phyloP scores from a whole-genome alignment of 2,113 vertebrate species.

The Phylloscopus trochilus region DNA sequence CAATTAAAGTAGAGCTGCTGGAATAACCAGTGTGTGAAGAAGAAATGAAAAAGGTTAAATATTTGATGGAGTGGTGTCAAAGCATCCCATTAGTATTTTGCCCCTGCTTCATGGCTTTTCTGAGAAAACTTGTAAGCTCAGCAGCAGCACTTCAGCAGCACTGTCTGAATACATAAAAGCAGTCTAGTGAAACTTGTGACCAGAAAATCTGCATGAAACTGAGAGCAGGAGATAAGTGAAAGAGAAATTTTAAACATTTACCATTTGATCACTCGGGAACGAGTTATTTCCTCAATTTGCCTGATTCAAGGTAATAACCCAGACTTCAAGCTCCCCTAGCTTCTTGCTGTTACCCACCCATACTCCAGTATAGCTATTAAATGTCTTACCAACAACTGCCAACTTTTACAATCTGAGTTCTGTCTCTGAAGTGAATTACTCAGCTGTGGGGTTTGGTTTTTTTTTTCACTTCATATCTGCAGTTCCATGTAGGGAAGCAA shows the following conservation, averaged over 20 bases:
- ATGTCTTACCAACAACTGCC: not conserved
- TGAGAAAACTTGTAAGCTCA: constrained; percentile 34
- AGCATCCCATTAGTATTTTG: constrained; percentile 46
- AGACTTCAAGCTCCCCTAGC: not conserved
- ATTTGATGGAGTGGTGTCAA: constrained; percentile 53
- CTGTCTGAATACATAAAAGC: constrained; percentile 14
- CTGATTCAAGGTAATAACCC: not conserved
- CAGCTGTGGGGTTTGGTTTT: not conserved
- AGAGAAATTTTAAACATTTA: not conserved
- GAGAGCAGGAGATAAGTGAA: not conserved
- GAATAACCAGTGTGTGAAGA: constrained; percentile 22
- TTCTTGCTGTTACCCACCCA: not conserved
- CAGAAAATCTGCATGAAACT: constrained; percentile 10
- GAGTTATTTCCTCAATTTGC: not conserved
- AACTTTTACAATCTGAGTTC: not conserved
- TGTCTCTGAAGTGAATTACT: not conserved
- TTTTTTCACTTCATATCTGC: not conserved
- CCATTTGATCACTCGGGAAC: not conserved
- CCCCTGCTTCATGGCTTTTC: constrained; percentile 16
- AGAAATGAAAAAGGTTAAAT: constrained; percentile 55
- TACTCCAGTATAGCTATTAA: not conserved
- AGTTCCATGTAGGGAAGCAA: not conserved
- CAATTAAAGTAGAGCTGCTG: constrained; percentile 33
- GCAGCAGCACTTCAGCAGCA: not conserved
- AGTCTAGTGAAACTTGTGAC: not conserved